phyloP scores from a whole-genome alignment of 2,113 vertebrate species.

The Neodontobutis hainanensis region DNA sequence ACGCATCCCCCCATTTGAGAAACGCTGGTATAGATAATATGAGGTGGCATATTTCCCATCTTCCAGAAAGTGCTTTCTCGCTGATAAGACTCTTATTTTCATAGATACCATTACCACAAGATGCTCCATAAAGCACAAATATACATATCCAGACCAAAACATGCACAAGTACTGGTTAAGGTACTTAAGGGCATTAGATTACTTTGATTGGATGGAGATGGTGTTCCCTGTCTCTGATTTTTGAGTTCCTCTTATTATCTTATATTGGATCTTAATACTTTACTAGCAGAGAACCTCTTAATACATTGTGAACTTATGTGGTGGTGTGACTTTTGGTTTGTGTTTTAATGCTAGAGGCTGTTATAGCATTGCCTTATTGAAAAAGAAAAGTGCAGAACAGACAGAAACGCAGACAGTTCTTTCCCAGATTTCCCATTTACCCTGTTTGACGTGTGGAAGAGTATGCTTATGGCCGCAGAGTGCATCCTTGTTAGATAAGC shows the following conservation, averaged over 20 bases:
- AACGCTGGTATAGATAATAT: slow-evolving; percentile 42
- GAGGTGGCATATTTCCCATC: slow-evolving; percentile 36
- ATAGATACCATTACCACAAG: no score
- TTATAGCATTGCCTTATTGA: slow-evolving; percentile 2
- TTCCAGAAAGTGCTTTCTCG: not conserved
- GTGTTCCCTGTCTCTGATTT: slow-evolving; percentile 39
- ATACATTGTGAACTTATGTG: slow-evolving; percentile 5
- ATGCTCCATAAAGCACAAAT: not conserved
- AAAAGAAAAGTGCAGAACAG: not conserved
- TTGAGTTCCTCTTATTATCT: slow-evolving; percentile 54
- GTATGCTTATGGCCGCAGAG: not conserved
- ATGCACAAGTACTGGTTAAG: not conserved
- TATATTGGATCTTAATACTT: slow-evolving; percentile 41
- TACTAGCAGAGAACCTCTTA: slow-evolving; percentile 34
- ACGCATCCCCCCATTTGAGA: no score
- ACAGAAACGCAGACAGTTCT: not conserved
- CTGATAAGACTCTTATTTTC: no score
- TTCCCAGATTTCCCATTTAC: not conserved
- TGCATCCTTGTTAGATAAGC: slow-evolving; percentile 14
- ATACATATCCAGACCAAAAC: not conserved
- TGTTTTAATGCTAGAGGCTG: slow-evolving; percentile 21
- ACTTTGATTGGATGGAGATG: slow-evolving; percentile 14
- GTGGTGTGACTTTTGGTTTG: slow-evolving; percentile 6
- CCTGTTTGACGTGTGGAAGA: slow-evolving; percentile 13
- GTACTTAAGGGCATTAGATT: no score